Evolutionary conservation across 2,797 vertebrate genomes (phyloP), one percentile per base, ranked within the genome.

Genomic region (Cyclopterus lumpus): DNA sequence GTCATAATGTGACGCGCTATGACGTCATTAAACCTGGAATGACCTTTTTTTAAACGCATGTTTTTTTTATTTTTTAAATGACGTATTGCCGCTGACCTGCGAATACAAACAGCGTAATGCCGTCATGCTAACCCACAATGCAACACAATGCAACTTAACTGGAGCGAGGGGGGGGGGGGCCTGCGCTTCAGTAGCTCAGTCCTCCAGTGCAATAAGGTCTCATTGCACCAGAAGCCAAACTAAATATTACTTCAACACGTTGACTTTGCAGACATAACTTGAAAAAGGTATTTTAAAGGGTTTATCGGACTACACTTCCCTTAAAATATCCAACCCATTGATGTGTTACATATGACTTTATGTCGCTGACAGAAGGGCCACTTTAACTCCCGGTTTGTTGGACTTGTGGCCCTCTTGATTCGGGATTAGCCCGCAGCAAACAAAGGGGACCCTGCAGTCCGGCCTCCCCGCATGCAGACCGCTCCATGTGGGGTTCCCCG

Each of bases 401-500:
- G 20, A 9, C 20, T 6, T 36, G 6, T 9, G 40, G 24, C 26
- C 24, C n/a, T 63, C 15, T 12, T 51, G 30, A 75, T 67, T 38
- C 14, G 11, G 68, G 26, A 60, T 67, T 65, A 32, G 32, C 60
- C 59, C 11, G 65, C 16, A 54, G 14, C n/a, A 71, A 49, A 53
- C 53, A 36, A 14, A 30, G 5, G 36, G 32, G 44, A 54, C 12
- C 34, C 61, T 8, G 5, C 58, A 51, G 55, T 55, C 64, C 40
- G 60, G 32, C 72, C 69, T 86, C 86, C 72, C 51, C 69, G 48
- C 74, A n/a, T 53, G 69, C 74, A 42, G 68, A 42, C 67, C 65
- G 79, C 82, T 84, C 48, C 9, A 54, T 72, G 65, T 77, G 67
- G 58, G 64, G 68, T 79, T 83, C 55, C 6, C 73, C 51, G 59